phyloP scores from a whole-genome alignment of 2,888 invertebrate genomes.

The Hoplodrina blanda region DNA sequence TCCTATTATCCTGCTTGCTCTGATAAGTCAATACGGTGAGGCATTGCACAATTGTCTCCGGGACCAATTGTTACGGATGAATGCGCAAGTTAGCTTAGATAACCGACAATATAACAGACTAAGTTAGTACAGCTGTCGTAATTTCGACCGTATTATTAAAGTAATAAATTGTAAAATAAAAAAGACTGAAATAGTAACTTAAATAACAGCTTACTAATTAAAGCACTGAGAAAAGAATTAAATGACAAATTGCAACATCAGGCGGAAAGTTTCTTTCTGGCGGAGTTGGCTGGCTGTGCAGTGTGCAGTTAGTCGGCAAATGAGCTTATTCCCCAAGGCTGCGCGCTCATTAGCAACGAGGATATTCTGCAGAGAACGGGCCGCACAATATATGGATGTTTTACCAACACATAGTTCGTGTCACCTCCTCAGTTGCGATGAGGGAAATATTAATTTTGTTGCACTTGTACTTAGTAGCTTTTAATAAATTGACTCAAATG shows the following conservation, averaged over 20 bases:
- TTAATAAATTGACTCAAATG: slow-evolving; percentile 44
- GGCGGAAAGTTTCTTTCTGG: slow-evolving; percentile 76
- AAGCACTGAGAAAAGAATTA: slow-evolving; percentile 73
- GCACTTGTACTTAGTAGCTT: slow-evolving; percentile 44
- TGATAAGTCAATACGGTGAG: slow-evolving; percentile 69
- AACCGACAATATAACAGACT: slow-evolving; percentile 10
- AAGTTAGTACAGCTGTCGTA: slow-evolving; percentile 20
- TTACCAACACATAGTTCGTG: slow-evolving; percentile 61
- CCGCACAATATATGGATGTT: slow-evolving; percentile 70
- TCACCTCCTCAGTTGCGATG: slow-evolving; percentile 51
- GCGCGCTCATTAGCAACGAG: slow-evolving; percentile 79
- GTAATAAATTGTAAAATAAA: slow-evolving; percentile 16
- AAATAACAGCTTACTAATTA: slow-evolving; percentile 65
- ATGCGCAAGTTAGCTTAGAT: slow-evolving; percentile 40
- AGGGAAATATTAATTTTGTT: slow-evolving; percentile 57
- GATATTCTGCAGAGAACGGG: slow-evolving; percentile 70
- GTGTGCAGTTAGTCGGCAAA: slow-evolving; percentile 81
- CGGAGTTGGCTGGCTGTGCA: slow-evolving; percentile 76
- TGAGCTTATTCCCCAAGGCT: slow-evolving; percentile 84
- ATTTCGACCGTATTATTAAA: not conserved
- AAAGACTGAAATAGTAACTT: slow-evolving; percentile 17
- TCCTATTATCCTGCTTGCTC: slow-evolving; percentile 72
- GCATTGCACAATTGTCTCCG: slow-evolving; percentile 65
- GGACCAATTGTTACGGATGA: slow-evolving; percentile 59
- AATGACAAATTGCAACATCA: slow-evolving; percentile 80